phyloP scores from a whole-genome alignment of 2,113 vertebrate genomes.

The Callaeas wilsoni region DNA sequence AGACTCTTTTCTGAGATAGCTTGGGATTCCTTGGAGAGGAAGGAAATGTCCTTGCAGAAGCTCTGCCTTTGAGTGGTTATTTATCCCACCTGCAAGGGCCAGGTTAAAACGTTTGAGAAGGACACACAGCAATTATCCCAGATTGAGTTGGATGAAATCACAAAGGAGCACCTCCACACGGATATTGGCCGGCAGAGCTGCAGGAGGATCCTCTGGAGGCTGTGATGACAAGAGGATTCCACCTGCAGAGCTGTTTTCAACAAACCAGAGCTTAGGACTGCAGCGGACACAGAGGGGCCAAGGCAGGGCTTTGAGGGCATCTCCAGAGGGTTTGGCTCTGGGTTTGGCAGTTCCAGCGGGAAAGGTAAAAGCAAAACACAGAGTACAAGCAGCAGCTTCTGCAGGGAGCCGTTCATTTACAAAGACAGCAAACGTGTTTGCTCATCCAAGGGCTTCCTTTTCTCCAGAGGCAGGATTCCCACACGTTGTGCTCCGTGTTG shows the following conservation, averaged over 20 bases:
- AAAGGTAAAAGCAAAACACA: neutral
- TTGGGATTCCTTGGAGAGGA: neutral
- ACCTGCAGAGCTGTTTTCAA: rapidly evolving
- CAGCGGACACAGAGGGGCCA: neutral
- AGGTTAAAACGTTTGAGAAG: neutral
- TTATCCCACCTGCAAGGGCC: neutral
- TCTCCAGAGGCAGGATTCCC: neutral
- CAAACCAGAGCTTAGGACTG: neutral
- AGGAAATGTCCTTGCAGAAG: neutral
- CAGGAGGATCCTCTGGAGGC: neutral
- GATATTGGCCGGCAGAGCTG: neutral
- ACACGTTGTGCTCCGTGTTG: rapidly evolving
- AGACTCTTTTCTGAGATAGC: neutral
- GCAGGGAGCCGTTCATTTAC: neutral
- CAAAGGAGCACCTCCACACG: rapidly evolving
- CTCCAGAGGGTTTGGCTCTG: no score
- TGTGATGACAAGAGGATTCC: rapidly evolving
- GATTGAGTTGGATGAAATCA: rapidly evolving
- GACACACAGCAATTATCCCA: neutral
- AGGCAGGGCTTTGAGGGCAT: neutral
- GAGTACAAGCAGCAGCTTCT: neutral
- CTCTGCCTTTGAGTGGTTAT: neutral
- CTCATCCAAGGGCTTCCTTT: neutral
- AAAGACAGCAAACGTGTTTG: neutral
- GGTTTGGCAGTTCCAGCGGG: neutral